Conservation (phyloP, 2,797 vertebrate genomes). For the Antrozous pallidus region DNA sequence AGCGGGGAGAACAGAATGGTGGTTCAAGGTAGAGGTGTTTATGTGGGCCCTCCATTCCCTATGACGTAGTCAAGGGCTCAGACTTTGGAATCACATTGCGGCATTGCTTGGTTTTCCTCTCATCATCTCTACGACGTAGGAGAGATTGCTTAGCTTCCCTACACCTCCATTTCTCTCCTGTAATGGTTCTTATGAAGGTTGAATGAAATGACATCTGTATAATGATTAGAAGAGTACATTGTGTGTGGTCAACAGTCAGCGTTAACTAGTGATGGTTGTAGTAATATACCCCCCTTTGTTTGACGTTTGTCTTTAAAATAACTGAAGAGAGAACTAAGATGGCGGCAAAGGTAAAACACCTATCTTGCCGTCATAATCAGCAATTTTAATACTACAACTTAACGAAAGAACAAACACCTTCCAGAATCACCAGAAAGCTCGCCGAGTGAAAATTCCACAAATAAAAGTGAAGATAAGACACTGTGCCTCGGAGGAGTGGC, state of each 20-base stretch:
- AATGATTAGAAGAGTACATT: background rate
- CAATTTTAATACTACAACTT: too few species aligned
- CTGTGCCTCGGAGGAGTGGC: too few species aligned
- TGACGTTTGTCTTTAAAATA: constrained; percentile 2
- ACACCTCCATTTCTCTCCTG: background rate
- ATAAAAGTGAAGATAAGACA: too few species aligned
- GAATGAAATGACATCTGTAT: background rate
- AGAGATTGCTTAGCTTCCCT: background rate
- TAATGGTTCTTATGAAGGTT: background rate
- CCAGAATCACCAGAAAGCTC: too few species aligned
- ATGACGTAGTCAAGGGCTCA: background rate
- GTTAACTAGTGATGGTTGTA: background rate
- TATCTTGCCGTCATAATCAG: too few species aligned
- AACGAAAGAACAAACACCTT: too few species aligned
- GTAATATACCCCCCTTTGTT: background rate
- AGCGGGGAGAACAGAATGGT: background rate
- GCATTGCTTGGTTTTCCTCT: background rate
- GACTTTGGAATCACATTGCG: background rate
- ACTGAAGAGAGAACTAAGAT: too few species aligned
- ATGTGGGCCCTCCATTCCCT: background rate
- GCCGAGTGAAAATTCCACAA: too few species aligned
- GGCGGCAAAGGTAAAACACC: too few species aligned
- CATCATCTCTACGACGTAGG: background rate
- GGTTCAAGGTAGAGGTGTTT: background rate
- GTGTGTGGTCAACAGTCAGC: background rate